Evolutionary conservation across 1,140 invertebrate genomes (phyloP), one percentile per base, ranked within the genome.

Genomic region (Bicyclus anynana): DNA sequence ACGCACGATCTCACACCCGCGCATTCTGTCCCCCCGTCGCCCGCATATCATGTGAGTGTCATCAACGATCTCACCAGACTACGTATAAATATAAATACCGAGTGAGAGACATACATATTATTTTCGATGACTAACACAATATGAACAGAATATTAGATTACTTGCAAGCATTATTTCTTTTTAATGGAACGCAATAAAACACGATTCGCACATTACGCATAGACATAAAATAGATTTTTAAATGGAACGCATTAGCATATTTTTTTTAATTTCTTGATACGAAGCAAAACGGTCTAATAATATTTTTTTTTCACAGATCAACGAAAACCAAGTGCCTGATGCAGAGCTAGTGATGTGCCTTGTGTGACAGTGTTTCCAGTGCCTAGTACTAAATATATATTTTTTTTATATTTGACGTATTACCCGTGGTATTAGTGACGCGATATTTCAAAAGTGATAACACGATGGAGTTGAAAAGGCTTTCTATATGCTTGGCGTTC

Each of bases 321-420:
- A 53, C 67, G 63, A 72, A 70, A 38, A 38, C 17, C n/a, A 69
- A 81, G 78, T 81, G 78, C 78, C 75, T 84, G 58, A 68, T 35
- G 59, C 55, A 62, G 63, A 67, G 62, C 65, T 67, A 77, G 78
- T 74, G 62, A 78, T 75, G 80, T 84, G 80, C 80, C 78, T 84
- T 81, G 48, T 70, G 78, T 83, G 80, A 69, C 57, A 51, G 65
- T 63, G 63, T 66, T 58, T 48, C 35, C 51, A 61, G 62, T 74
- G 68, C 67, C 56, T 55, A 65, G 55, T 62, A 55, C 38, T 67
- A 63, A 67, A 60, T 57, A 57, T 63, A 59, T 23, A n/a, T 46
- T 66, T 62, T 66, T 54, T 53, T 23, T 54, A 59, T 44, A 53
- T 44, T 53, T 47, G 27, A 60, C 40, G 7, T 52, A 49, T 53